A percentile compares a stretch with the other conserved stretches of the same genome.
Conservation (phyloP, 2,113 vertebrate species). For the Parus major region DNA sequence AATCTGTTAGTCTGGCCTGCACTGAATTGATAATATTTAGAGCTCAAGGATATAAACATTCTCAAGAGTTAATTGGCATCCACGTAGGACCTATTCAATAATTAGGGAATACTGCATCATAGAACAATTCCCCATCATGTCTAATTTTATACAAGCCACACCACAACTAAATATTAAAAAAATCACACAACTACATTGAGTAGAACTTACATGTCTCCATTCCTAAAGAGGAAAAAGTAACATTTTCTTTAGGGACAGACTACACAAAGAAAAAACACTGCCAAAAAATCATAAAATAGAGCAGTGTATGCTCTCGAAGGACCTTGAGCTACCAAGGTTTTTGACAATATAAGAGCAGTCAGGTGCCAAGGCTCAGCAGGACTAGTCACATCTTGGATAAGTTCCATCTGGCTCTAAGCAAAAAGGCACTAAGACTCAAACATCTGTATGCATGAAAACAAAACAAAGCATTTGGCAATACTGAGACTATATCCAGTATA, state of each 20-base stretch:
- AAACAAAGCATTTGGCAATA: conserved; percentile 15
- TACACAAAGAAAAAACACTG: not conserved
- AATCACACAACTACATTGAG: not conserved
- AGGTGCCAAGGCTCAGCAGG: not conserved
- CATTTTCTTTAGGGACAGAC: not conserved
- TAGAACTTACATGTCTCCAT: not conserved
- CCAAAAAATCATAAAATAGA: not conserved
- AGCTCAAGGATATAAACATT: not conserved
- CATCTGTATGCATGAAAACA: not conserved
- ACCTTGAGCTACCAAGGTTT: conserved; percentile 20
- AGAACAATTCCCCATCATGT: not conserved
- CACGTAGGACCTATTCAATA: not conserved
- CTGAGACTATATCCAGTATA: not conserved
- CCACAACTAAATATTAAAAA: not conserved
- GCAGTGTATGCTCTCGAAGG: not conserved
- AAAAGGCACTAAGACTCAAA: not conserved
- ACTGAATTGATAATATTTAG: not conserved
- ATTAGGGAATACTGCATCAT: not conserved
- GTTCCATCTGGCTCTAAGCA: conserved; percentile 11
- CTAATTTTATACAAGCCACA: not conserved
- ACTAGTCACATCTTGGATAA: not conserved
- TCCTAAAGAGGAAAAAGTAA: not conserved
- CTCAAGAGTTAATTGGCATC: not conserved
- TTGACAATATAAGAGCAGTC: conserved; percentile 17
- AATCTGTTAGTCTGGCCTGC: not conserved